phyloP scores from a whole-genome alignment of 2,797 vertebrate species.

The Sphaeramia orbicularis region DNA sequence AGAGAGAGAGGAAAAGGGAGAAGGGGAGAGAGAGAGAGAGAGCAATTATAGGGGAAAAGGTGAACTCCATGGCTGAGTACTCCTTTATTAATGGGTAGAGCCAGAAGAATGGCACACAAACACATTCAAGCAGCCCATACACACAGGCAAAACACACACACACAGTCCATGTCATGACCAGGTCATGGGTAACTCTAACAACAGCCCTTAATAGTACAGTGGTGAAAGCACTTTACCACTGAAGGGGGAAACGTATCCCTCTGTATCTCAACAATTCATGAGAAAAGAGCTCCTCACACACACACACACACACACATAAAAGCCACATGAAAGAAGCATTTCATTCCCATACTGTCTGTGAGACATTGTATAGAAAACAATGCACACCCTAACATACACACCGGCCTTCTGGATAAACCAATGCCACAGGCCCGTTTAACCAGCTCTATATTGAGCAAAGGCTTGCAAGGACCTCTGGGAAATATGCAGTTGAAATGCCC shows the following conservation, averaged over 20 bases:
- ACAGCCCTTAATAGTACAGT: slow-evolving; percentile 66
- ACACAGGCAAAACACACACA: slow-evolving; percentile 26
- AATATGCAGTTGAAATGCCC: slow-evolving; percentile 71
- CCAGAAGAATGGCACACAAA: slow-evolving; percentile 69
- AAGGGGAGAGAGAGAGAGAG: slow-evolving; percentile 10
- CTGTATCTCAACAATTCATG: slow-evolving; percentile 42
- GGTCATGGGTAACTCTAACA: slow-evolving; percentile 68
- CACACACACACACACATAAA: neutral
- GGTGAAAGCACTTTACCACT: slow-evolving; percentile 63
- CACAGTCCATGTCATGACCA: slow-evolving; percentile 43
- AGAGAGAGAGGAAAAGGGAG: neutral
- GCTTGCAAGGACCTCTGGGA: slow-evolving; percentile 67
- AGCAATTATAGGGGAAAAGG: slow-evolving; percentile 65
- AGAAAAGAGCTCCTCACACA: slow-evolving; percentile 35
- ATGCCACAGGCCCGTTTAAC: slow-evolving; percentile 35
- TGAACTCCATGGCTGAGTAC: slow-evolving; percentile 65
- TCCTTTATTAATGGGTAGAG: slow-evolving; percentile 71
- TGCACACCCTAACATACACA: slow-evolving; percentile 25
- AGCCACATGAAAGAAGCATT: slow-evolving; percentile 36
- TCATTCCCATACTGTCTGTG: slow-evolving; percentile 48
- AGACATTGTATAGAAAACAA: slow-evolving; percentile 33
- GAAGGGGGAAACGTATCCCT: slow-evolving; percentile 53
- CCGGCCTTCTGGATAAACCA: slow-evolving; percentile 23
- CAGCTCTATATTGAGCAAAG: slow-evolving; percentile 52
- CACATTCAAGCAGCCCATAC: slow-evolving; percentile 37